Percentiles rank a stretch among this genome's conserved stretches.
Conservation (phyloP, 2,113 vertebrate species). For the Sisor rabdophorus region DNA sequence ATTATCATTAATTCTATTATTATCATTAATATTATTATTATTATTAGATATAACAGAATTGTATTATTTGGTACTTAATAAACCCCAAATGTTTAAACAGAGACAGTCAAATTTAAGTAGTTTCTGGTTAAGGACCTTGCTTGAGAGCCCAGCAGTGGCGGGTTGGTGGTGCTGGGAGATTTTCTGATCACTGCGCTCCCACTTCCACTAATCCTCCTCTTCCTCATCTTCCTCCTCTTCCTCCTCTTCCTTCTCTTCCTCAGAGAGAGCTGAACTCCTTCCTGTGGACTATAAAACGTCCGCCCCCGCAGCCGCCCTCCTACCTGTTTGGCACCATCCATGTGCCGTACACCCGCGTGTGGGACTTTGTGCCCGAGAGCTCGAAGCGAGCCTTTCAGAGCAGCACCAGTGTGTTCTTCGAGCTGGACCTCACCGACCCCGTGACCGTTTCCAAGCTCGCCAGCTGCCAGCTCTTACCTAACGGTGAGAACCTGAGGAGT, state of each 20-base stretch:
- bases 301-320: slow-evolving; percentile 82
- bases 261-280: slow-evolving; percentile 95
- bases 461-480: slow-evolving; percentile 92
- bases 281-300: slow-evolving; percentile 85
- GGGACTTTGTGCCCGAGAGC: slow-evolving; percentile 91
- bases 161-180: neutral
- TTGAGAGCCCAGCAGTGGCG: too few species aligned
- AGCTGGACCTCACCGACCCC: slow-evolving; percentile 92
- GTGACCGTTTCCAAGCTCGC: slow-evolving; percentile 92
- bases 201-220: neutral
- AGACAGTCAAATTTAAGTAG: too few species aligned
- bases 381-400: slow-evolving; percentile 88
- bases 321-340: slow-evolving; percentile 97
- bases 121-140: too few species aligned
- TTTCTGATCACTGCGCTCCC: neutral
- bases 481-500: slow-evolving; percentile 88
- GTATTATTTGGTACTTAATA: too few species aligned
- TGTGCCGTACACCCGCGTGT: slow-evolving; percentile 93
- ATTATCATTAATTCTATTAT: neutral
- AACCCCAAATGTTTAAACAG: neutral
- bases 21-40: neutral
- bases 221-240: neutral
- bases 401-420: slow-evolving; percentile 88
- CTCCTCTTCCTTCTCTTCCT: neutral
- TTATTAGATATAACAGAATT: neutral